Conservation (phyloP, 2,797 vertebrate species). For the Scolopax rusticola region DNA sequence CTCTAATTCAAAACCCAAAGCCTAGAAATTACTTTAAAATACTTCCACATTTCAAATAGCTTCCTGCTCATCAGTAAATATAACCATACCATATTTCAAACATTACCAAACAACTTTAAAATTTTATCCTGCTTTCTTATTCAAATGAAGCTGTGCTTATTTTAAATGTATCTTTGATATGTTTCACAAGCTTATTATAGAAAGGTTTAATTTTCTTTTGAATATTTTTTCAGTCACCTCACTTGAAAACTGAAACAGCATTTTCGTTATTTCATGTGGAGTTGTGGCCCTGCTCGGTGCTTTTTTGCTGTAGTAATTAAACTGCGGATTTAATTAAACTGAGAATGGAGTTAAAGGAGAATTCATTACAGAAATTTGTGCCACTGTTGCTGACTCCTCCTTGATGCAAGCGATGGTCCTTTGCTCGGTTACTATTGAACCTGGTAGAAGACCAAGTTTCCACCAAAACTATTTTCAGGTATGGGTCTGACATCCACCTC, state of each 20-base stretch:
- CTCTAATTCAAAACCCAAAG: background rate
- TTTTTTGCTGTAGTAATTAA: background rate
- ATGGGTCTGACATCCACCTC: background rate
- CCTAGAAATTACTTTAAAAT: background rate
- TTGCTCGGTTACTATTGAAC: background rate
- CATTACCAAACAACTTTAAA: background rate
- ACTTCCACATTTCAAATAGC: background rate
- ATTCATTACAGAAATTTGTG: background rate
- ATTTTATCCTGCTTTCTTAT: background rate
- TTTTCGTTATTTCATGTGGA: background rate
- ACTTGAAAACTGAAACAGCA: background rate
- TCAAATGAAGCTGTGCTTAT: background rate
- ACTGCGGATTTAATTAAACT: constrained; percentile 22
- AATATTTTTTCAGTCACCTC: background rate
- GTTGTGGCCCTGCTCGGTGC: background rate
- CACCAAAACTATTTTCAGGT: background rate
- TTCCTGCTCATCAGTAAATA: constrained; percentile 6
- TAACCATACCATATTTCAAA: background rate
- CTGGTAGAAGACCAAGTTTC: background rate
- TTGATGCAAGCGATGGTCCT: background rate
- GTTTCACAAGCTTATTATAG: background rate
- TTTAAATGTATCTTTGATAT: background rate
- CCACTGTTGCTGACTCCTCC: background rate
- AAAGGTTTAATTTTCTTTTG: background rate
- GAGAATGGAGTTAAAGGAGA: background rate